These are phyloP conservation scores for Pyxicephalus adspersus DNA, from an alignment of 2,113 vertebrate species.

Conservation along the genomic window DNA sequence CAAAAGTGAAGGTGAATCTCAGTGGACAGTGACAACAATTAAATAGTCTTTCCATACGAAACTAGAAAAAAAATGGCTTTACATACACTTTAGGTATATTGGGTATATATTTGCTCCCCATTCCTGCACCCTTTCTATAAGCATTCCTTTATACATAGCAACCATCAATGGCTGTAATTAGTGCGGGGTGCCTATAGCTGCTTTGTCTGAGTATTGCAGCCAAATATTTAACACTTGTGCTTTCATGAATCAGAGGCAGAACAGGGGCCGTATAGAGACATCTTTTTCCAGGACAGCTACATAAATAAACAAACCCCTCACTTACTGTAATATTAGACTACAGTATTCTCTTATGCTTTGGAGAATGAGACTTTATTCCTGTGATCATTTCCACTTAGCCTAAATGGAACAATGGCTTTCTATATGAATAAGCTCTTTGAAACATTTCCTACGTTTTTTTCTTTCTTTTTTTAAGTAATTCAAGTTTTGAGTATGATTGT, in stretches of 20 bases:
- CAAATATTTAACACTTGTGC: slow-evolving; percentile 29
- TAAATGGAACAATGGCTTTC: background rate
- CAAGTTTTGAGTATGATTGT: background rate
- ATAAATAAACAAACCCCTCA: slow-evolving; percentile 4
- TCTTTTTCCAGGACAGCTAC: slow-evolving; percentile 11
- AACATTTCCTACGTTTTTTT: background rate
- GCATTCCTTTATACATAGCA: background rate
- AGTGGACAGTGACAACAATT: too few relatives aligned
- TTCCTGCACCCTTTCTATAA: too few relatives aligned
- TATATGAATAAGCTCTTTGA: background rate
- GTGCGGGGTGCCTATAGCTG: background rate
- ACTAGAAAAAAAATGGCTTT: too few relatives aligned
- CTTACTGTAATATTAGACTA: slow-evolving; percentile 6
- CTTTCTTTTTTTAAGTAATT: background rate
- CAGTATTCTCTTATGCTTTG: background rate
- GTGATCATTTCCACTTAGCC: background rate
- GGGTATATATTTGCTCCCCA: too few relatives aligned
- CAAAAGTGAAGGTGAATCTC: too few relatives aligned
- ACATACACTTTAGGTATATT: too few relatives aligned
- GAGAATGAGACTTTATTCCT: slow-evolving; percentile 29
- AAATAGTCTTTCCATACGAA: too few relatives aligned
- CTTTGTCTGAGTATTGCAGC: background rate
- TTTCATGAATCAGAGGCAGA: slow-evolving; percentile 21
- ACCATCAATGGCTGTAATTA: background rate
- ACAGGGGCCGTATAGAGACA: slow-evolving; percentile 16